phyloP scores from a whole-genome alignment of 2,888 invertebrate genomes.

The Eupithecia abbreviata region DNA sequence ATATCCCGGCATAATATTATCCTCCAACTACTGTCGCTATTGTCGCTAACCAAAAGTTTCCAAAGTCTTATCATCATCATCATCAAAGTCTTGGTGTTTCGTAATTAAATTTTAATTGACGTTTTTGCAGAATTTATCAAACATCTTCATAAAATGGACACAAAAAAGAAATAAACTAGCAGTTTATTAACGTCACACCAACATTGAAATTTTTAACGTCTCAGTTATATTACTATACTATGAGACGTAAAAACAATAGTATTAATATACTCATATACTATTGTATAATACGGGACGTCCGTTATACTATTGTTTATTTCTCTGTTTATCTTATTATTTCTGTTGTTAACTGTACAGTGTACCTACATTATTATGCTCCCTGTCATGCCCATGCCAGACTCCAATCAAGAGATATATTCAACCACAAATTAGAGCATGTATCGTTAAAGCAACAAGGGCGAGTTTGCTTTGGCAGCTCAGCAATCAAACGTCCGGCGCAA shows the following conservation, averaged over 20 bases:
- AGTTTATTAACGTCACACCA: neutral
- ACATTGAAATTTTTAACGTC: neutral
- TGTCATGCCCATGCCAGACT: conserved; percentile 2
- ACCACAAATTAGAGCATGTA: conserved; percentile 31
- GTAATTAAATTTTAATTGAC: neutral
- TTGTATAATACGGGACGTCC: no score
- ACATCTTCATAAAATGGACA: neutral
- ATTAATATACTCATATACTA: no score
- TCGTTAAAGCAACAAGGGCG: conserved; percentile 21
- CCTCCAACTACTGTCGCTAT: no score
- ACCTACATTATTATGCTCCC: neutral
- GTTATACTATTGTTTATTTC: neutral
- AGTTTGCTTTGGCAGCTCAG: neutral
- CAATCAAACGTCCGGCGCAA: conserved; percentile 24
- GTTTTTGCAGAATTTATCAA: neutral
- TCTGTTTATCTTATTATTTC: neutral
- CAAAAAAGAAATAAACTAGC: neutral
- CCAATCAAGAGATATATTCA: conserved; percentile 16
- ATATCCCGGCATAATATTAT: neutral
- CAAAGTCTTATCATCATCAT: no score
- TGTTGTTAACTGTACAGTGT: neutral
- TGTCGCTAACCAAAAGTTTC: no score
- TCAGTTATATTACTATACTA: neutral
- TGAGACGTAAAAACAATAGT: no score
- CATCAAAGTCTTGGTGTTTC: neutral